Evolutionary conservation across 2,797 vertebrate genomes (phyloP).

Genomic region (Eulemur albifrons): DNA sequence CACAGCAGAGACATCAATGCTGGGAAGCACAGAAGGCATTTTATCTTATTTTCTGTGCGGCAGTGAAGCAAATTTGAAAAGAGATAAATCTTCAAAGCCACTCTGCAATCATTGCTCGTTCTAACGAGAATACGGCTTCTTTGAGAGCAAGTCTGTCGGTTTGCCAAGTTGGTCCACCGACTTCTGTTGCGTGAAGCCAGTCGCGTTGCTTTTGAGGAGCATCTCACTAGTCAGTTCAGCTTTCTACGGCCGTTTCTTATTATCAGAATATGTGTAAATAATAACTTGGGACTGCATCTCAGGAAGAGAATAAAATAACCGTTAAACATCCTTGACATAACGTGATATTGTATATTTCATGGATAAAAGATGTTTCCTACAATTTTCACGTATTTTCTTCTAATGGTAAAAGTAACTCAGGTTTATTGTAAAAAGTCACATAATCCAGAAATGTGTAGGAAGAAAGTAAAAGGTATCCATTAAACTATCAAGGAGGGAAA

Average conservation of each 20-base stretch:
- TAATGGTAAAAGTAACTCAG: background rate
- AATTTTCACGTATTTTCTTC: background rate
- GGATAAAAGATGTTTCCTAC: background rate
- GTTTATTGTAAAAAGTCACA: background rate
- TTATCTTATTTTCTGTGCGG: slow-evolving; percentile 61
- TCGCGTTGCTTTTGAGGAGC: background rate
- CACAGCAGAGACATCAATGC: slow-evolving; percentile 47
- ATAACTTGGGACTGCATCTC: background rate
- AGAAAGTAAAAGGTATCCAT: background rate
- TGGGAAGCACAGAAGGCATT: slow-evolving; percentile 36
- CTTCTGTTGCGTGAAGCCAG: background rate
- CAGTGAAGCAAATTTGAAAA: slow-evolving; percentile 49
- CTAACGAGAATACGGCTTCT: background rate
- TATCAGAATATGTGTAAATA: background rate
- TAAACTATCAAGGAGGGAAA: too few relatives aligned
- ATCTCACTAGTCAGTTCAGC: background rate
- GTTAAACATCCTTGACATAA: background rate
- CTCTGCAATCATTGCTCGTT: background rate
- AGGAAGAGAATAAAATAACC: background rate
- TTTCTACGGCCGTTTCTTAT: background rate
- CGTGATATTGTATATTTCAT: background rate
- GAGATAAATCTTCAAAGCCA: slow-evolving; percentile 58
- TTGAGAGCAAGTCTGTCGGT: background rate
- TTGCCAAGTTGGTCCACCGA: background rate
- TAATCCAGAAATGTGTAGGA: background rate